Conservation (phyloP, 2,888 invertebrate species). For the Morpho helenor region DNA sequence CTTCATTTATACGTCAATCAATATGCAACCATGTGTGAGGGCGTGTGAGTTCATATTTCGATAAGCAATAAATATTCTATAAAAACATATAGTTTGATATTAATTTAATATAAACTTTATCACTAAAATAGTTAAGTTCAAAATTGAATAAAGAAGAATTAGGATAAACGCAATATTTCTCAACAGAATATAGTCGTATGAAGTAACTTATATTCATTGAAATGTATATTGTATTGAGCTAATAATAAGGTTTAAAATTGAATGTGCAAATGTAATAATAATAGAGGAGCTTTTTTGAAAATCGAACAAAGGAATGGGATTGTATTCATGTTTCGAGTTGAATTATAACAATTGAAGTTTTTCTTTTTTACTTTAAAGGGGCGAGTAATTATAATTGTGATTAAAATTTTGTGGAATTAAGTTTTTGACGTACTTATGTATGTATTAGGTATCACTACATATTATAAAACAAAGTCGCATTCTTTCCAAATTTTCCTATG, state of each 20-base stretch:
- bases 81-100: background rate
- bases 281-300: slow-evolving; percentile 18
- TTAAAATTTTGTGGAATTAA: slow-evolving; percentile 15
- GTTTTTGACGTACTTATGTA: slow-evolving; percentile 8
- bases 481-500: too few species aligned
- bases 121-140: slow-evolving; percentile 5
- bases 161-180: slow-evolving; percentile 11
- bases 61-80: slow-evolving; percentile 12
- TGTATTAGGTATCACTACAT: background rate
- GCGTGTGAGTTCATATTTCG: slow-evolving; percentile 11
- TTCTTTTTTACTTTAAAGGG: slow-evolving; percentile 19
- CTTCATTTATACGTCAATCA: slow-evolving; percentile 13
- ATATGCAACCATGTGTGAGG: slow-evolving; percentile 15
- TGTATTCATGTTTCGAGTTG: slow-evolving; percentile 22
- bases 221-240: background rate
- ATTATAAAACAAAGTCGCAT: too few species aligned
- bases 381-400: slow-evolving; percentile 19
- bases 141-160: slow-evolving; percentile 16
- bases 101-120: slow-evolving; percentile 14
- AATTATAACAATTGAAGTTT: slow-evolving; percentile 23
- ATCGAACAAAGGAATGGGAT: slow-evolving; percentile 19
- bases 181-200: background rate
- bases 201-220: background rate
- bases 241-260: background rate
- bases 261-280: background rate